Conservation (phyloP, 2,888 invertebrate genomes). For the Periphyllus acericola region DNA sequence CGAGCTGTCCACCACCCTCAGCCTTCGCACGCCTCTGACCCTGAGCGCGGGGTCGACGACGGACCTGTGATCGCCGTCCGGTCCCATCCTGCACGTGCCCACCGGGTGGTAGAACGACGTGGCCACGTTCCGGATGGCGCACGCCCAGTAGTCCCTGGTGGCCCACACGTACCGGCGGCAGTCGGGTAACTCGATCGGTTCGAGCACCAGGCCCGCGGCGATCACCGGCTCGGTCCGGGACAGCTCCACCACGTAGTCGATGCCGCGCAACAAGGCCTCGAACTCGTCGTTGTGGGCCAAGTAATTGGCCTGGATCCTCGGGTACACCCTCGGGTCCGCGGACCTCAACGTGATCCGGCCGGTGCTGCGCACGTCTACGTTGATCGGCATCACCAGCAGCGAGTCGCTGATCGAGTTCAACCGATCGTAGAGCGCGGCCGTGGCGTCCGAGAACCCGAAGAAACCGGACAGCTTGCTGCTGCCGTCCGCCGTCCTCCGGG, state of each 20-base stretch:
- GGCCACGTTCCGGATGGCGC: conserved; percentile 42
- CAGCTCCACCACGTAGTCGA: conserved; percentile 65
- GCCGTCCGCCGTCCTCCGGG: conserved; percentile 59
- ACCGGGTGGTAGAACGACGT: conserved; percentile 60
- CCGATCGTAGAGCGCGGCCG: conserved; percentile 59
- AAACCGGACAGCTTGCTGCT: conserved; percentile 12
- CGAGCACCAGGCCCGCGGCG: conserved; percentile 15
- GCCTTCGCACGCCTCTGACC: conserved; percentile 51
- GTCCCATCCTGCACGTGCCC: conserved; percentile 63
- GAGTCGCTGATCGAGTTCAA: conserved; percentile 58
- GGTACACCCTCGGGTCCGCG: conserved; percentile 9
- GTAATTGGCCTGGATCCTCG: conserved; percentile 47
- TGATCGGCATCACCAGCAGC: conserved; percentile 65
- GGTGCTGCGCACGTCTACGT: conserved; percentile 68
- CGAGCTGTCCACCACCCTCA: conserved; percentile 60
- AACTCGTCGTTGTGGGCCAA: conserved; percentile 38
- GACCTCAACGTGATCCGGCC: conserved; percentile 39
- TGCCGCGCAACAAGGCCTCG: conserved; percentile 31
- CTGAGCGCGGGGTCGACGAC: conserved; percentile 50
- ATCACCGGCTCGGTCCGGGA: conserved; percentile 34
- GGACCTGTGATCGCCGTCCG: conserved; percentile 22
- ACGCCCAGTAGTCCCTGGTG: conserved; percentile 50
- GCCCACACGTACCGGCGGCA: conserved; percentile 18
- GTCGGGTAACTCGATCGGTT: not conserved
- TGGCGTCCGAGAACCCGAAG: conserved; percentile 45